Base-by-base conservation (phyloP, 2,113 vertebrate species). In the Melanerpes aurifrons region DNA sequence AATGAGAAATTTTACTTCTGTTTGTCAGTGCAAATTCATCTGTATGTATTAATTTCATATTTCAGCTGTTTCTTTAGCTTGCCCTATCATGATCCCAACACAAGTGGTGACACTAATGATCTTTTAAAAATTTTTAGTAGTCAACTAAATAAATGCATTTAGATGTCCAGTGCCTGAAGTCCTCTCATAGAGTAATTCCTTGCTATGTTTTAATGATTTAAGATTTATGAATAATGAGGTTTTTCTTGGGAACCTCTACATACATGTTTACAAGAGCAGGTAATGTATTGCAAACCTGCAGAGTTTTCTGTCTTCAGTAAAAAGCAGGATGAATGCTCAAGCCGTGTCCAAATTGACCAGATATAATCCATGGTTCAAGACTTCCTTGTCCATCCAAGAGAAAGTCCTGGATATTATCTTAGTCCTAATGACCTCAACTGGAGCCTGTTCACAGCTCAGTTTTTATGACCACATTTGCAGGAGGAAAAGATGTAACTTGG, bases 271-370 rank as follows among this genome's bases (percentile, higher is more conserved):
- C 57, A 89, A 76, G 37, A 64, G 31, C 81, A 90, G 48, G 31
- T 78, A 90, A 71, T 59, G 40, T 86, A 68, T 68, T 90, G 37
- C 75, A 94, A 94, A 95, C 83, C 82, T 94, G 29, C 93, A 56
- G 77, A 82, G 15, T 47, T 74, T 61, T 74, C 63, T 73, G 82
- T 94, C 62, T 89, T 94, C 79, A 87, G 53, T 88, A 93, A 95
- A 96, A 82, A 81, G 12, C 31, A 48, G 16, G 28, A 45, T 19
- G 19, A 71, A 88, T 54, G 48, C 22, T 66, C 57, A 74, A 78
- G 32, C 5, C 5, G 1, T 0, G 0, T 82, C 45, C 67, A 82
- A 24, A 31, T 0, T 70, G 61, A 71, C 37, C 47, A 75, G 15
- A 47, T 8, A 2, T 15, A 79, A 67, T 25, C 11, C 13, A 6